These are phyloP conservation scores for Labeo catla DNA, from an alignment of 2,113 vertebrate genomes.

Conservation along the genomic window DNA sequence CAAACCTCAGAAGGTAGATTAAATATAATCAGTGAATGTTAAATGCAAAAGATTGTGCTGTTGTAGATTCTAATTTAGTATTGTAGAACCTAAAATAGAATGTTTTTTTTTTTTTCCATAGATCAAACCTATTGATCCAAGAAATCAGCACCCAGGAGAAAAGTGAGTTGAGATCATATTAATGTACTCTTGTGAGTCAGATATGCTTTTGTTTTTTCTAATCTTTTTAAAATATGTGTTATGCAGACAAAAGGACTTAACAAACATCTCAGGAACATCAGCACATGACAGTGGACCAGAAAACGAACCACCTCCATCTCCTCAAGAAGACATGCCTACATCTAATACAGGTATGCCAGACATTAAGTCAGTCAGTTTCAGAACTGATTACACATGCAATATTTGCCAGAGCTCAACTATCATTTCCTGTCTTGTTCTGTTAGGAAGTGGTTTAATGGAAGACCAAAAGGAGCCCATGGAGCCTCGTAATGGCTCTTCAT, in stretches of 20 bases:
- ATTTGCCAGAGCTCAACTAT: background rate
- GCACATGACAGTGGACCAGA: slow-evolving; percentile 65
- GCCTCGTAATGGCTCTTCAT: slow-evolving; percentile 19
- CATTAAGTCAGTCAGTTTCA: background rate
- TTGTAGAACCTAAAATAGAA: background rate
- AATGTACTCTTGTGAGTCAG: background rate
- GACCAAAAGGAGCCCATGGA: background rate
- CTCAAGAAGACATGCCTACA: slow-evolving; percentile 44
- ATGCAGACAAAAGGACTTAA: slow-evolving; percentile 78
- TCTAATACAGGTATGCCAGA: slow-evolving; percentile 59
- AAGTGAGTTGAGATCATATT: slow-evolving; percentile 76
- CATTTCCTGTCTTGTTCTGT: background rate
- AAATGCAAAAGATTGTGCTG: background rate
- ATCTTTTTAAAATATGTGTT: slow-evolving; percentile 33
- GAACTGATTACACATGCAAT: background rate
- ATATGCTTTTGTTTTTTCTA: slow-evolving; percentile 20
- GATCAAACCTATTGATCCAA: slow-evolving; percentile 81
- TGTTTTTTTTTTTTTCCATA: slow-evolving; percentile 60
- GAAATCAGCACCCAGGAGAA: slow-evolving; percentile 79
- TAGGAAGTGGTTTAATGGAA: slow-evolving; percentile 19
- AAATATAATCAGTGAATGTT: background rate
- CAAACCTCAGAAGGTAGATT: slow-evolving; percentile 85
- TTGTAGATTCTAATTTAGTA: background rate
- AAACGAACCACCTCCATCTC: slow-evolving; percentile 46
- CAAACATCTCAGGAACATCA: slow-evolving; percentile 72